phyloP scores from a whole-genome alignment of 2,797 vertebrate species.

The Chrosomus eos region DNA sequence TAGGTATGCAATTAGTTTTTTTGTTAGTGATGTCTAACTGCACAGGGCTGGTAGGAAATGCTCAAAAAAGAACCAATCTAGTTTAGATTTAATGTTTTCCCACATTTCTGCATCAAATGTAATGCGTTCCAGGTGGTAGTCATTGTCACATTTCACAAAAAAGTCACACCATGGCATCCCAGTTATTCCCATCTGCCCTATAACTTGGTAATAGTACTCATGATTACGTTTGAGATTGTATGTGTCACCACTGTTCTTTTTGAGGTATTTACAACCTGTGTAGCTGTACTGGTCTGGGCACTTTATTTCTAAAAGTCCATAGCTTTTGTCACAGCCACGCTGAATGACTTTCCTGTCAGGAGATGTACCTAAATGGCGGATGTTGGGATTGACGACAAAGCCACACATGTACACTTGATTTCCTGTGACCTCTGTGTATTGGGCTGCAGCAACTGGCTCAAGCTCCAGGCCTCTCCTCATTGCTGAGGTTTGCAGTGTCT shows the following conservation, averaged over 20 bases:
- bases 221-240: background rate
- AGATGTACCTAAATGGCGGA: background rate
- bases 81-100: background rate
- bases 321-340: background rate
- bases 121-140: background rate
- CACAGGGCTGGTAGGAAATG: background rate
- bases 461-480: background rate
- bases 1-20: background rate
- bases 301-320: background rate
- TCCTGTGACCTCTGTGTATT: background rate
- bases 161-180: background rate
- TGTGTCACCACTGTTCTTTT: background rate
- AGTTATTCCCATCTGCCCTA: background rate
- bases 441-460: too few species aligned
- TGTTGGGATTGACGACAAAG: background rate
- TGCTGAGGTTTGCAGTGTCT: too few species aligned
- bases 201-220: background rate
- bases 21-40: background rate
- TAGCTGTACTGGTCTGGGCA: background rate
- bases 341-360: background rate
- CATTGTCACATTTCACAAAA: background rate
- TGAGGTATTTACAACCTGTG: background rate
- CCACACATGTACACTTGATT: background rate
- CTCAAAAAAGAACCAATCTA: background rate
- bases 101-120: background rate